These are phyloP conservation scores for Radopholus similis DNA, from an alignment of 1,140 invertebrate genomes.

Conservation along the genomic window DNA sequence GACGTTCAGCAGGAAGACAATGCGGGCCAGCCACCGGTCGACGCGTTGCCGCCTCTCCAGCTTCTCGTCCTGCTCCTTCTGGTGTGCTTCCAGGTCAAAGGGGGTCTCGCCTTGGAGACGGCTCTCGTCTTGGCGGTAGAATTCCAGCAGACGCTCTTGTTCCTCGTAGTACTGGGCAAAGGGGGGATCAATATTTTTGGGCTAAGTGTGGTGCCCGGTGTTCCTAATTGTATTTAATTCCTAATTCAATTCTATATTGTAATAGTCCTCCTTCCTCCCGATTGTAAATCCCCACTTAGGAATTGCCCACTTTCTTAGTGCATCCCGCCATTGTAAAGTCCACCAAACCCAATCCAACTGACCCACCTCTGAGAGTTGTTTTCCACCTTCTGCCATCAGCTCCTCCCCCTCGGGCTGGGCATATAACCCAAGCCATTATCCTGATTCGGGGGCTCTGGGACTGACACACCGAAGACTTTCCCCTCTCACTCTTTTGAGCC, in stretches of 20 bases:
- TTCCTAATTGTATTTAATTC: background rate
- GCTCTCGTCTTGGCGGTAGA: conserved; percentile 27
- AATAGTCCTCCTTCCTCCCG: background rate
- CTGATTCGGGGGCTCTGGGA: too few relatives aligned
- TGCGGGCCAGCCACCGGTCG: conserved; percentile 27
- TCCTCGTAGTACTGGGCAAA: conserved; percentile 36
- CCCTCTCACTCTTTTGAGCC: too few relatives aligned
- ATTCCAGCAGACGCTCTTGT: conserved; percentile 28
- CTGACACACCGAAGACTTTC: too few relatives aligned
- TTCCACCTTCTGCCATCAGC: too few relatives aligned
- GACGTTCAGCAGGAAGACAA: conserved; percentile 38
- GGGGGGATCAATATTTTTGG: background rate
- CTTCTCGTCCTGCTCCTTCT: conserved; percentile 2
- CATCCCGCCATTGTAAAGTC: too few relatives aligned
- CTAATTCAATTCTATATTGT: background rate
- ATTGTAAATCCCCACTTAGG: background rate
- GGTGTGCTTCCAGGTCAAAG: conserved; percentile 4
- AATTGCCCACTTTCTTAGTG: too few relatives aligned
- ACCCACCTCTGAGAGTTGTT: too few relatives aligned
- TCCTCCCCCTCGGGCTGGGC: too few relatives aligned
- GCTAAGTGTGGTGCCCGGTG: background rate
- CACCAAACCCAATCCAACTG: too few relatives aligned
- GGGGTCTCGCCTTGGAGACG: conserved; percentile 12
- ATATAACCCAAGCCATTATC: too few relatives aligned
- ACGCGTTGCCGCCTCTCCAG: background rate